These are phyloP conservation scores for Dolichallabes microphthalmus DNA, from an alignment of 2,113 vertebrate species.

Conservation along the genomic window DNA sequence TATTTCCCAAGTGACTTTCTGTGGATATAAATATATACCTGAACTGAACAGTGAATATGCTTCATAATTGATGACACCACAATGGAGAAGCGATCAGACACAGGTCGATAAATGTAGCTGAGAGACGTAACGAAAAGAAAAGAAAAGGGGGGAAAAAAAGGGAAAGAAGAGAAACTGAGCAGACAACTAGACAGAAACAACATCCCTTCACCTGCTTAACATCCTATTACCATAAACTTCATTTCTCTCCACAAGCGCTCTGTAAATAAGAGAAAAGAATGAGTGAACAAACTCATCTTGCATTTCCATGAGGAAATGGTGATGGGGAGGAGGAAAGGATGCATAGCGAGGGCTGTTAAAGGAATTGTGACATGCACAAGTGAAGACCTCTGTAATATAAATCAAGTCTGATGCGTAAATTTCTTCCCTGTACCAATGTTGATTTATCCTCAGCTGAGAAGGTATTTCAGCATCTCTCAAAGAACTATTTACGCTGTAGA, in stretches of 20 bases:
- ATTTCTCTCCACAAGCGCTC: constrained; percentile 58
- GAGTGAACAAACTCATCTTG: constrained; percentile 57
- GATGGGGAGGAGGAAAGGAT: constrained; percentile 5
- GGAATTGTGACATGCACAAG: constrained; percentile 40
- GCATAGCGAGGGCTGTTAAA: constrained; percentile 22
- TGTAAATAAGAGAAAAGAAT: constrained; percentile 61
- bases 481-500: constrained; percentile 40
- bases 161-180: neutral
- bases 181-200: constrained; percentile 44
- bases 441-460: constrained; percentile 64
- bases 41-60: neutral
- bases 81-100: constrained; percentile 43
- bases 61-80: constrained; percentile 4
- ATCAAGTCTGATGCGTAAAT: constrained; percentile 65
- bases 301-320: constrained; percentile 46
- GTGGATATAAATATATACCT: neutral
- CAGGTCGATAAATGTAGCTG: neutral
- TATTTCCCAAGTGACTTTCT: constrained; percentile 28
- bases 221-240: constrained; percentile 62
- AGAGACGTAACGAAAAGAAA: constrained; percentile 45
- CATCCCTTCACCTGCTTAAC: constrained; percentile 55
- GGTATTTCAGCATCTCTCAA: constrained; percentile 60
- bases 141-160: constrained; percentile 32
- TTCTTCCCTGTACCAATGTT: constrained; percentile 54
- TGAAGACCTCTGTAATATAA: constrained; percentile 62